phyloP scores from a whole-genome alignment of 2,797 vertebrate species.

The Danio kyathit region DNA sequence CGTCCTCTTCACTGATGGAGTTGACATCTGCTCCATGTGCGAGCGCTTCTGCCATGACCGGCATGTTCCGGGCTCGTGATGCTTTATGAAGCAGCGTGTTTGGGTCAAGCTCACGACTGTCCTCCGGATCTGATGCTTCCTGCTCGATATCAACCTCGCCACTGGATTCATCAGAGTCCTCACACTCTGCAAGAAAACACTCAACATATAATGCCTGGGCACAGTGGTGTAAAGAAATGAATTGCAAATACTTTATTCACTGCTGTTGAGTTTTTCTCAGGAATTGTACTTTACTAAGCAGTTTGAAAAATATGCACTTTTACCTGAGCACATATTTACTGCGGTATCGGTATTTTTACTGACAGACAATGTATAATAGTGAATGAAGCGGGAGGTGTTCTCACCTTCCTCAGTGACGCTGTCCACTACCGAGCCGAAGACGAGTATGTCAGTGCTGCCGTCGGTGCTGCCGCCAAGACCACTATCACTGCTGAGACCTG shows the following conservation, averaged over 20 bases:
- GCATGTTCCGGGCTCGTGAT: constrained; percentile 85
- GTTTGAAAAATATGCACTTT: too few species aligned
- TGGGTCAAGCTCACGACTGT: constrained; percentile 87
- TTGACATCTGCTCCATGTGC: constrained; percentile 93
- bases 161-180: constrained; percentile 92
- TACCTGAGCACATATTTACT: too few species aligned
- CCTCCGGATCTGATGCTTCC: constrained; percentile 88
- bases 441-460: constrained; percentile 84
- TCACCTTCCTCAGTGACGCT: constrained; percentile 93
- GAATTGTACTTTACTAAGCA: too few species aligned
- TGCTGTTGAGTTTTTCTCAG: too few species aligned
- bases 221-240: too few species aligned
- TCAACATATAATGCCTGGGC: neutral
- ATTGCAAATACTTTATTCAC: too few species aligned
- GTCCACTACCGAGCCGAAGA: constrained; percentile 84
- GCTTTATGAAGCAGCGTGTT: constrained; percentile 86
- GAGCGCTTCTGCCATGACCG: constrained; percentile 90
- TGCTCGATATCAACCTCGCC: constrained; percentile 87
- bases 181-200: constrained; percentile 70
- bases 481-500: constrained; percentile 98
- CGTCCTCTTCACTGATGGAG: constrained; percentile 85
- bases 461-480: constrained; percentile 90
- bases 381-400: constrained; percentile 5
- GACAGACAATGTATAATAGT: too few species aligned
- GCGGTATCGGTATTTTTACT: too few species aligned